Percentiles rank a stretch among this genome's conserved stretches.
phyloP scores from a whole-genome alignment of 2,113 vertebrate species.

The Lagopus leucura region DNA sequence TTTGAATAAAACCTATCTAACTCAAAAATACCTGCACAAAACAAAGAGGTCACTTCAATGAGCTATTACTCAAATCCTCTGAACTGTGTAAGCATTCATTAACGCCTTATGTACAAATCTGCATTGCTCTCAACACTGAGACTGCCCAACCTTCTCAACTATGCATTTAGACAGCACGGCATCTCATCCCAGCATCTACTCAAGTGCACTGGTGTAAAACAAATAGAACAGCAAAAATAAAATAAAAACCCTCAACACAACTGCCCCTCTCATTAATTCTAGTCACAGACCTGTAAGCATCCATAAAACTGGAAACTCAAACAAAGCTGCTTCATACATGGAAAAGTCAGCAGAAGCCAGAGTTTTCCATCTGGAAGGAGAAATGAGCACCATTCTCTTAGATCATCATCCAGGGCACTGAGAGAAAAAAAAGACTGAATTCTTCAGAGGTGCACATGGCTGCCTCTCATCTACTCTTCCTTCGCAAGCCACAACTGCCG shows the following conservation, averaged over 20 bases:
- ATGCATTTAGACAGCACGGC: background rate
- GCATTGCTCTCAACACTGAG: background rate
- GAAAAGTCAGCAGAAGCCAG: background rate
- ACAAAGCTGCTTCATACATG: background rate
- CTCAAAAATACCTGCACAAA: background rate
- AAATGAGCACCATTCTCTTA: background rate
- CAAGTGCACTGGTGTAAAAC: background rate
- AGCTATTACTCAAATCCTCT: background rate
- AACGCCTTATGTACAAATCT: background rate
- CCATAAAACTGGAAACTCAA: background rate
- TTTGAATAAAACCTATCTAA: background rate
- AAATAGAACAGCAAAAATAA: background rate
- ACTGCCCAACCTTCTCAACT: background rate
- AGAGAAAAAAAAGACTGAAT: background rate
- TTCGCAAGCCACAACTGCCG: fast-evolving
- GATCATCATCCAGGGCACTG: background rate
- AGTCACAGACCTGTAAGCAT: background rate
- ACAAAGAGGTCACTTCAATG: background rate
- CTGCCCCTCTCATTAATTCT: background rate
- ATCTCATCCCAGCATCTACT: background rate
- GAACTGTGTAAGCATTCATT: background rate
- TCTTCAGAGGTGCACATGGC: background rate
- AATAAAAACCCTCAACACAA: background rate
- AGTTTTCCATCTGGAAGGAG: background rate
- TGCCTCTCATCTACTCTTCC: background rate